Evolutionary conservation across 1,140 invertebrate genomes (phyloP).

Genomic region (Cydia amplana): DNA sequence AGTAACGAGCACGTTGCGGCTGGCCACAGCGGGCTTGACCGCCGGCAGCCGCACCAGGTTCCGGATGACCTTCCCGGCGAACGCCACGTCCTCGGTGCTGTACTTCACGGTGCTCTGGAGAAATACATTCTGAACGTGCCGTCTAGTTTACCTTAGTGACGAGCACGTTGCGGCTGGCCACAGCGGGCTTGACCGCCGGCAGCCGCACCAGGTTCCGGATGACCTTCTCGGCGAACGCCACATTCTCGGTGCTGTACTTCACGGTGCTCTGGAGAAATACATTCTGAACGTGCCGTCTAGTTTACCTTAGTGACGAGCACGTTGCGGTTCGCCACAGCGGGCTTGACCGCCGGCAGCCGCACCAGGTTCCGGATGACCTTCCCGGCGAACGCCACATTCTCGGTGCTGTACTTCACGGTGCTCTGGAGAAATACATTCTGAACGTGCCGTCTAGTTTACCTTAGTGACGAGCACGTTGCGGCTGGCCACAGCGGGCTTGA

Average conservation of each 20-base stretch:
- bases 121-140: not conserved
- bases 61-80: constrained; percentile 48
- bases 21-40: constrained; percentile 49
- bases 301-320: constrained; percentile 42
- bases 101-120: constrained; percentile 30
- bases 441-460: constrained; percentile 39
- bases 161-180: constrained; percentile 48
- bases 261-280: constrained; percentile 5
- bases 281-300: not conserved
- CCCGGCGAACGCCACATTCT: constrained; percentile 48
- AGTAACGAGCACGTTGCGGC: constrained; percentile 41
- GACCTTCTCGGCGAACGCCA: constrained; percentile 46
- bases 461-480: constrained; percentile 59
- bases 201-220: constrained; percentile 51
- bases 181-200: constrained; percentile 50
- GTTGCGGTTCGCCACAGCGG: constrained; percentile 47
- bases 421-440: too few species aligned
- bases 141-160: constrained; percentile 38
- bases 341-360: constrained; percentile 51
- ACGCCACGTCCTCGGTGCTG: constrained; percentile 42
- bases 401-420: not conserved
- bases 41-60: constrained; percentile 52
- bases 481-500: constrained; percentile 50
- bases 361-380: constrained; percentile 49
- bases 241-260: constrained; percentile 40